Evolutionary conservation across 1,140 invertebrate genomes (phyloP).

Genomic region (Acyrthosiphon pisum): DNA sequence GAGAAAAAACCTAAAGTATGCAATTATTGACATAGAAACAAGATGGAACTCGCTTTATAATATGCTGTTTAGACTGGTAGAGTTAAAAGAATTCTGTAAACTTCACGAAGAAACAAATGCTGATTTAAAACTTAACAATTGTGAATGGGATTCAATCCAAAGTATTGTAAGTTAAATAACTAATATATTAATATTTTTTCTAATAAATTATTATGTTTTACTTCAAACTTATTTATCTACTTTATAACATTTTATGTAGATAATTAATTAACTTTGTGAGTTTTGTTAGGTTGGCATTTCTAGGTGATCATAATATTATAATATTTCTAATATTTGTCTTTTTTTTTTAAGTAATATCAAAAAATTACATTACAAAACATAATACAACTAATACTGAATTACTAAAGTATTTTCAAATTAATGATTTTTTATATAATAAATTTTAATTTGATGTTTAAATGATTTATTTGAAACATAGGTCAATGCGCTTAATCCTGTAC

Average conservation of each 20-base stretch:
- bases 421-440: not conserved
- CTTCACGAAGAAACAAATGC: not conserved
- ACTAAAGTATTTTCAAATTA: not conserved
- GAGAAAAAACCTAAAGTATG: not conserved
- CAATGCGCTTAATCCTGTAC: not conserved
- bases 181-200: not conserved
- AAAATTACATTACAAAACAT: not conserved
- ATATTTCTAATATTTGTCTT: not conserved
- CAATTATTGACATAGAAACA: conserved; percentile 11
- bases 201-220: not conserved
- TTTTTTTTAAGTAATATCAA: not conserved
- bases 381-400: not conserved
- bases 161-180: not conserved
- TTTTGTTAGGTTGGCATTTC: not conserved
- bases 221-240: not conserved
- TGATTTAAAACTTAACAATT: not conserved
- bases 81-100: not conserved
- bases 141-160: not conserved
- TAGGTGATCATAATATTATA: not conserved
- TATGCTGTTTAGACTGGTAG: not conserved
- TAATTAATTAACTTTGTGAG: too few species aligned
- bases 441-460: not conserved
- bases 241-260: not conserved
- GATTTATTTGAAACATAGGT: not conserved
- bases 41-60: not conserved